phyloP scores from a whole-genome alignment of 2,888 invertebrate species.

The Acrobasis suavella region DNA sequence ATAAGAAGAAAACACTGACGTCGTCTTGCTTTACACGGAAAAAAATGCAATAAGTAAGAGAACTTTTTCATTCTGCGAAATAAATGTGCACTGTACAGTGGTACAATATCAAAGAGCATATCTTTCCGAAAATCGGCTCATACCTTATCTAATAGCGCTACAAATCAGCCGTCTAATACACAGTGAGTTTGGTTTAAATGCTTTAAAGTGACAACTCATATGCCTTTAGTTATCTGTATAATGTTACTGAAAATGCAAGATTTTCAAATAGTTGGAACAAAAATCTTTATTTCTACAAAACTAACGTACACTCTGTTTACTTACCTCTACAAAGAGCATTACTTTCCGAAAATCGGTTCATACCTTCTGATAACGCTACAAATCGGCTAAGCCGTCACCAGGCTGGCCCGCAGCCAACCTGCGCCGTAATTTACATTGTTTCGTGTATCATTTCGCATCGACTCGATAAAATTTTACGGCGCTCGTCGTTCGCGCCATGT shows the following conservation, averaged over 20 bases:
- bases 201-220: too few species aligned
- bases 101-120: background rate
- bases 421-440: slow-evolving; percentile 78
- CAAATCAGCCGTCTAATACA: too few species aligned
- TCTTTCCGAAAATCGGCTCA: background rate
- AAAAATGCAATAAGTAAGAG: too few species aligned
- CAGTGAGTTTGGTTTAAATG: too few species aligned
- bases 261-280: too few species aligned
- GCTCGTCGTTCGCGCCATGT: slow-evolving; percentile 64
- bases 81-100: too few species aligned
- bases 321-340: background rate
- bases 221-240: too few species aligned
- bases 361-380: slow-evolving; percentile 54
- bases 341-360: background rate
- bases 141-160: slow-evolving; percentile 50
- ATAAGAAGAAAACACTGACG: too few species aligned
- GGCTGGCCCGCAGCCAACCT: slow-evolving; percentile 69
- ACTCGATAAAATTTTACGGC: slow-evolving; percentile 80
- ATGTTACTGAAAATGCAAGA: too few species aligned
- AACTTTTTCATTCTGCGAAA: too few species aligned
- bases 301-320: background rate
- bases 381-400: slow-evolving; percentile 71
- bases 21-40: too few species aligned
- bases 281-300: too few species aligned
- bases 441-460: slow-evolving; percentile 80